Base-by-base conservation (phyloP, 2,113 vertebrate genomes). In the Epinephelus moara region DNA sequence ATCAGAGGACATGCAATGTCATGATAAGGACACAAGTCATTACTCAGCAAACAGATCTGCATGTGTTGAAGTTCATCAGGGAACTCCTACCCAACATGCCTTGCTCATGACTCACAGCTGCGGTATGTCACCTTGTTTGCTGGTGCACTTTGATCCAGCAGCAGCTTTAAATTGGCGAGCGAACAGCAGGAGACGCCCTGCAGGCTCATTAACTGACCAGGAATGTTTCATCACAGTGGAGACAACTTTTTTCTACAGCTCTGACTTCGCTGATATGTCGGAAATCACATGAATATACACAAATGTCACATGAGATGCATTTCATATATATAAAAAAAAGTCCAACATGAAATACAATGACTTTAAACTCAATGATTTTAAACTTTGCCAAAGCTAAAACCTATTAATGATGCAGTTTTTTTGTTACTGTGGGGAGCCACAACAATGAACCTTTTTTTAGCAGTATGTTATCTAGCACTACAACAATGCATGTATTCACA, bases 81-180 rank as follows among this genome's bases (percentile, higher is more conserved):
- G 30, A 79, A 19, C 83, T 67, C 10, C 66, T 67, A 6, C 66
- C 70, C 82, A 86, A 56, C 74, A 75, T 60, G 68, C 85, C 40
- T 23, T 70, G 67, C 42, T 76, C 8, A 13, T 87, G 85, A 87
- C 80, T 90, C 82, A 85, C 55, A 25, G 56, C 77, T 60, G 5
- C 59, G 88, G 75, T 17, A 87, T 75, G 78, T 77, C 81, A 86
- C 66, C 53, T 68, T 81, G 66, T 73, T 37, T 52, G n/a, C 27
- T 52, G 55, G 14, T 85, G 75, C 55, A 85, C 89, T 89, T 86
- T 88, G 85, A 87, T 76, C 85, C 70, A 81, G 55, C n/a, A 66
- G 49, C 30, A 57, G 30, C 82, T 89, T 64, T 64, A 71, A 74
- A 81, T 27, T 37, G 75, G 67, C 73, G 85, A 86, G 69, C 17